Base-by-base conservation (phyloP, 53 echinoderm and acorn worm species). In the Patiria pectinifera region DNA sequence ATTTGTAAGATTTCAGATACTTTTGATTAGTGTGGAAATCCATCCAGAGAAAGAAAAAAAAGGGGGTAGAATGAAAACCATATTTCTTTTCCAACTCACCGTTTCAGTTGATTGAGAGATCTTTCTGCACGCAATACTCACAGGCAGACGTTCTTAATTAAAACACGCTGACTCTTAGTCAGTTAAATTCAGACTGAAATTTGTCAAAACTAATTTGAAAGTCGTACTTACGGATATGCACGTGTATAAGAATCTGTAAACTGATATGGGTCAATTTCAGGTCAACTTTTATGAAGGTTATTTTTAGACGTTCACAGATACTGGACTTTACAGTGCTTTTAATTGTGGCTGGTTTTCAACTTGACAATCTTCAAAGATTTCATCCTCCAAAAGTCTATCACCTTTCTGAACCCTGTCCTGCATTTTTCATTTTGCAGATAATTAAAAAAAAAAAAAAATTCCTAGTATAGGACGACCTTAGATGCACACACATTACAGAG, bases 1-100 rank as follows among this genome's bases (percentile, higher is more conserved):
- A 85, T 85, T 85, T 85, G 85, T 66, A 85, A 69, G 46, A 70
- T 85, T 45, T 85, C 63, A 45, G 16, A 66, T 35, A 12, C 24
- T 85, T 70, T 69, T 69, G 6, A 22, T 63, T 63, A 84, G 45
- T 45, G 3, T 62, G 12, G 43, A 58, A 83, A 58, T 83, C 59
- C 59, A 59, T 8, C 24, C 83, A 53, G 53, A 53, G 53, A 53
- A 35, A 1, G 35, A 1, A 66, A 66, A 66, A 13, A 66, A 66
- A 63, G 63, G 63, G 63, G 66, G 53, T 53, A 53, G 10, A 66
- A 16, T 66, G 6, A 66, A 66, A 66, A 14, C 14, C 15, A 66
- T 3, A 14, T 66, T 66, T 66, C 66, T 66, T 18, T 66, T 66
- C 14, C 15, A 18, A 18, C 15, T 66, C 66, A 3, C 15, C 0